A percentile compares a stretch with the other conserved stretches of the same genome.
These are phyloP conservation scores for Ciconia stormi DNA, from an alignment of 2,113 vertebrate species.

Conservation along the genomic window DNA sequence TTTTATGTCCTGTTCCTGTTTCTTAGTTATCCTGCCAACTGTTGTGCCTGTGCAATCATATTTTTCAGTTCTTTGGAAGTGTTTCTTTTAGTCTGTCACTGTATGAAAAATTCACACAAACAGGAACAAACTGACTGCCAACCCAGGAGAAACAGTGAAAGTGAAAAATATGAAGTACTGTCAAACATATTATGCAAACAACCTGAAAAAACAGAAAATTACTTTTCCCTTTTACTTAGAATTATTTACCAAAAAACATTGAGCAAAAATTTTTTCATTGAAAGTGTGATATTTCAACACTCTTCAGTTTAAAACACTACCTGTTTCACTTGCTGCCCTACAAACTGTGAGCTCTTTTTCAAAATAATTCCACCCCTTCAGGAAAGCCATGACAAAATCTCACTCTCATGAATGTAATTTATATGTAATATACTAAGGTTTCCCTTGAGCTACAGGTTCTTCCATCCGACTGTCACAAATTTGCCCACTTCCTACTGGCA, in stretches of 20 bases:
- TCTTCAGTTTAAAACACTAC: not conserved
- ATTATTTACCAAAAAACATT: not conserved
- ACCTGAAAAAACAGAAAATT: not conserved
- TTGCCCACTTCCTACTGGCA: not conserved
- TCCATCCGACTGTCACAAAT: not conserved
- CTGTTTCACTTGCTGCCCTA: not conserved
- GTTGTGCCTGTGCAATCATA: not conserved
- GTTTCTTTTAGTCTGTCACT: constrained; percentile 12
- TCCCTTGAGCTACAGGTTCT: not conserved
- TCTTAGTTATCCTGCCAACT: not conserved
- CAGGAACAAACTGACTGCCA: constrained; percentile 4
- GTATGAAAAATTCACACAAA: not conserved
- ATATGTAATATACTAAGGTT: not conserved
- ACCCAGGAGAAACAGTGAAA: constrained; percentile 5
- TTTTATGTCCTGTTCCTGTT: not conserved
- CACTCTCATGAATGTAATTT: not conserved
- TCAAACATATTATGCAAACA: not conserved
- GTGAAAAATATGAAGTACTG: not conserved
- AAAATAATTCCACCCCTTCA: not conserved
- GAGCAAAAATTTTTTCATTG: not conserved
- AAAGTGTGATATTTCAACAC: not conserved
- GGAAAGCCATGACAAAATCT: not conserved
- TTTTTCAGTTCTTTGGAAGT: not conserved
- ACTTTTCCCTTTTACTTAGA: not conserved
- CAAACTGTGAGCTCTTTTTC: not conserved